Percentiles rank a stretch among this genome's conserved stretches.
Evolutionary conservation across 2,888 invertebrate species (phyloP).

Genomic region (Baccha elongata): DNA sequence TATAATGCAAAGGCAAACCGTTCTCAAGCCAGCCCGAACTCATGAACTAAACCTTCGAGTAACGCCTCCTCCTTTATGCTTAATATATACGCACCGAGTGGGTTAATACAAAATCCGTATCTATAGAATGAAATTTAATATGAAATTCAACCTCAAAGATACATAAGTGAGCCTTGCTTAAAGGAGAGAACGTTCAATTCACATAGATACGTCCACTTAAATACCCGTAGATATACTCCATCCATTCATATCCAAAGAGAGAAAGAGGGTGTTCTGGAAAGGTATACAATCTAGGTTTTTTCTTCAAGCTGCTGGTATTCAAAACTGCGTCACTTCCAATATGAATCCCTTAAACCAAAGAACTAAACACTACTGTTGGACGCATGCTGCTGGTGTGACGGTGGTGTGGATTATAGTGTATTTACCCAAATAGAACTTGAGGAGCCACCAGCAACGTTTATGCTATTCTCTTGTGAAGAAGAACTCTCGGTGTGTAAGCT

Average conservation of each 20-base stretch:
- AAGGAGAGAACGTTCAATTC: constrained; percentile 28
- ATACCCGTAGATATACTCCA: constrained; percentile 2
- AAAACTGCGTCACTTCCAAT: constrained; percentile 61
- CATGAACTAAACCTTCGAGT: constrained; percentile 69
- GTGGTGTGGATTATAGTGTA: constrained; percentile 52
- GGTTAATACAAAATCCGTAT: not conserved
- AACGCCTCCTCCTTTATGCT: constrained; percentile 37
- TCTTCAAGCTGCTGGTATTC: constrained; percentile 61
- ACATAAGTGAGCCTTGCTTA: constrained; percentile 27
- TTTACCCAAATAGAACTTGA: constrained; percentile 34
- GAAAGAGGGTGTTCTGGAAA: constrained; percentile 40
- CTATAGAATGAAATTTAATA: constrained; percentile 43
- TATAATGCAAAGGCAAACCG: constrained; percentile 31
- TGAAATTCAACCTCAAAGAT: constrained; percentile 36
- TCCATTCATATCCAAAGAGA: no score
- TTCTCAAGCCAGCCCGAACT: constrained; percentile 34
- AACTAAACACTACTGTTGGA: constrained; percentile 49
- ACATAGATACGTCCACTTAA: constrained; percentile 10
- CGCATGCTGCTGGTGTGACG: constrained; percentile 19
- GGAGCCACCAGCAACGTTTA: constrained; percentile 14
- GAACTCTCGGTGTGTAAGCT: not conserved
- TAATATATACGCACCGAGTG: constrained; percentile 39
- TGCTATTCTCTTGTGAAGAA: not conserved
- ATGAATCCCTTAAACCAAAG: constrained; percentile 21
- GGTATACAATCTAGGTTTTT: constrained; percentile 60